These are phyloP conservation scores for Erithacus rubecula DNA, from an alignment of 2,797 vertebrate species.

Conservation along the genomic window DNA sequence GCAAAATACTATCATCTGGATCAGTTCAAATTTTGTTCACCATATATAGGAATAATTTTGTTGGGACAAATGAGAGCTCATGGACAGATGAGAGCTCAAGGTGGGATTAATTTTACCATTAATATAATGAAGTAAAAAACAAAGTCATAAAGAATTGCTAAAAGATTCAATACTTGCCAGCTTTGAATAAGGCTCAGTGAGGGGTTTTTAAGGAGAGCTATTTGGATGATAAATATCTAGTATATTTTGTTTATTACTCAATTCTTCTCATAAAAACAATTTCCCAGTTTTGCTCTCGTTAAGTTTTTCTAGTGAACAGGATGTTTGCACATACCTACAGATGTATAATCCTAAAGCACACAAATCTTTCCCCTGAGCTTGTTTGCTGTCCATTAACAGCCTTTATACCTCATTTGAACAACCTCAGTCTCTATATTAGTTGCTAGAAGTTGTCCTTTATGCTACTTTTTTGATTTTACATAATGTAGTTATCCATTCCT, in stretches of 20 bases:
- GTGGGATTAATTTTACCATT: not conserved
- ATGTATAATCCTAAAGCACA: not conserved
- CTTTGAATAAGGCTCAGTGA: not conserved
- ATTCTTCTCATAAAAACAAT: not conserved
- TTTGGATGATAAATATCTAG: not conserved
- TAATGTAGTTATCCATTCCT: not conserved
- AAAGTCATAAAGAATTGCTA: not conserved
- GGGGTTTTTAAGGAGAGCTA: not conserved
- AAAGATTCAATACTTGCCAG: not conserved
- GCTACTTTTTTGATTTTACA: not conserved
- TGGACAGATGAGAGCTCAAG: not conserved
- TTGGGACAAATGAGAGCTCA: not conserved
- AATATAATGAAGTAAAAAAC: not conserved
- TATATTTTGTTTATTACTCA: not conserved
- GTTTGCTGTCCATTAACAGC: not conserved
- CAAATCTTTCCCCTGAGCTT: not conserved
- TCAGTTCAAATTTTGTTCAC: not conserved
- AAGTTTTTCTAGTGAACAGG: not conserved
- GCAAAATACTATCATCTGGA: slow-evolving; percentile 1
- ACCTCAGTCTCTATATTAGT: not conserved
- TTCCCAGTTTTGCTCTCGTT: not conserved
- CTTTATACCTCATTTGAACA: not conserved
- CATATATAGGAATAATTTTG: not conserved
- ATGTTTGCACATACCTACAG: not conserved
- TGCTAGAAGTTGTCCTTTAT: not conserved